A percentile compares a stretch with the other conserved stretches of the same genome.
Conservation (phyloP, 35 echinoderm and acorn worm species). For the Chiridota heheva region DNA sequence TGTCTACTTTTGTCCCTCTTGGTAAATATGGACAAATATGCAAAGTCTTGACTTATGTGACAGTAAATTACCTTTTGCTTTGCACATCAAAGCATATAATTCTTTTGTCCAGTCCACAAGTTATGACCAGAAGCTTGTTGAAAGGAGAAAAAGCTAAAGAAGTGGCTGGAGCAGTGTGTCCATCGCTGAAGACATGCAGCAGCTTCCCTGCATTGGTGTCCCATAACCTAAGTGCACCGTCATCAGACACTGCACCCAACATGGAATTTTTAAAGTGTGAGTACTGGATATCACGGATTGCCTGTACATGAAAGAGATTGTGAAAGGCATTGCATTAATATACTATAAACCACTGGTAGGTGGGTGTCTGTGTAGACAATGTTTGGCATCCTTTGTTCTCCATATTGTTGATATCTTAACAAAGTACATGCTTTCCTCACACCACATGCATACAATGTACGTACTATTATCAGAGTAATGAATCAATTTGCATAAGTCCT, state of each 20-base stretch:
- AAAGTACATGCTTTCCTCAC: not conserved
- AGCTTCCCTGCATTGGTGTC: conserved; percentile 81
- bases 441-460: not conserved
- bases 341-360: not conserved
- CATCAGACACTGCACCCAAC: conserved; percentile 87
- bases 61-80: conserved; percentile 61
- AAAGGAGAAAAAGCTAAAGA: conserved; percentile 79
- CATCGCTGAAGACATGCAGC: conserved; percentile 63
- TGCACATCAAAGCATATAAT: conserved; percentile 90
- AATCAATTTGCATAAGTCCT: no score
- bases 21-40: no score
- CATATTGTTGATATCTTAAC: not conserved
- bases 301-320: conserved; percentile 29
- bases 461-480: not conserved
- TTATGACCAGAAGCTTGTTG: conserved; percentile 81
- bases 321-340: not conserved
- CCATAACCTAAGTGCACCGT: conserved; percentile 83
- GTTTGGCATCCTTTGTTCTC: not conserved
- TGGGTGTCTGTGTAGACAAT: not conserved
- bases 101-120: conserved; percentile 84
- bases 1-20: no score
- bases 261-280: conserved; percentile 91
- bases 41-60: no score
- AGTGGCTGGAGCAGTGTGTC: conserved; percentile 84
- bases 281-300: conserved; percentile 77